Evolutionary conservation across 2,797 vertebrate species (phyloP), one percentile per base, ranked within the genome.

Genomic region (Lepus townsendii): DNA sequence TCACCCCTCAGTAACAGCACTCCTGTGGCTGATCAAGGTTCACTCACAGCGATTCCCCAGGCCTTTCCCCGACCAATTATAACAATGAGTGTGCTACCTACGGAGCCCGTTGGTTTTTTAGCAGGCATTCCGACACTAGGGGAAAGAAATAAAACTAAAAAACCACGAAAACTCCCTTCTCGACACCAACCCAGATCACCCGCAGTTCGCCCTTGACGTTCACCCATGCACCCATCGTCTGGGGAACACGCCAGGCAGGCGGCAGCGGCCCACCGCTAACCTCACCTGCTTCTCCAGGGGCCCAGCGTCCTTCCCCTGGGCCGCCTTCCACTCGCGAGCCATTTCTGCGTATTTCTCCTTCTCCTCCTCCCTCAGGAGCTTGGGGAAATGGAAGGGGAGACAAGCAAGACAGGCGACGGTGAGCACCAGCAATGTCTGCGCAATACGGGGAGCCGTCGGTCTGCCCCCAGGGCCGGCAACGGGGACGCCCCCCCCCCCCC

Each of bases 281-380:
- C 27, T 97, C 96, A 98, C 98, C 98, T 98, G 91, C 32, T 96
- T 90, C n/a, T 52, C 69, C 0, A 57, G 14, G 57, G 93, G 89
- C 80, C 73, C 84, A 16, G 60, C 0, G 0, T 16, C 1, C 19
- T 93, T 98, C 35, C 97, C 96, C 65, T 96, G 97, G 69, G 93
- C 94, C 1, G 82, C 95, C n/a, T 94, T 98, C 98, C 97, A 97
- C 4, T 96, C 92, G 10, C 57, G 97, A 63, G 98, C 98, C 97
- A 97, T 98, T 91, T 98, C 98, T 13, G 77, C 8, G 7, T 98
- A 99, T 5, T 30, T 22, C 13, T 94, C 94, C 92, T 97, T 98
- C 65, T 98, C 97, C 7, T 97, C 96, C n/a, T 95, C 52, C 14
- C 91, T 72, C 94, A 98, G 94, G 42, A 97, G 90, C 98, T 98